Evolutionary conservation across 1,140 invertebrate genomes (phyloP), one percentile per base, ranked within the genome.

Genomic region (Asbolus verrucosus): DNA sequence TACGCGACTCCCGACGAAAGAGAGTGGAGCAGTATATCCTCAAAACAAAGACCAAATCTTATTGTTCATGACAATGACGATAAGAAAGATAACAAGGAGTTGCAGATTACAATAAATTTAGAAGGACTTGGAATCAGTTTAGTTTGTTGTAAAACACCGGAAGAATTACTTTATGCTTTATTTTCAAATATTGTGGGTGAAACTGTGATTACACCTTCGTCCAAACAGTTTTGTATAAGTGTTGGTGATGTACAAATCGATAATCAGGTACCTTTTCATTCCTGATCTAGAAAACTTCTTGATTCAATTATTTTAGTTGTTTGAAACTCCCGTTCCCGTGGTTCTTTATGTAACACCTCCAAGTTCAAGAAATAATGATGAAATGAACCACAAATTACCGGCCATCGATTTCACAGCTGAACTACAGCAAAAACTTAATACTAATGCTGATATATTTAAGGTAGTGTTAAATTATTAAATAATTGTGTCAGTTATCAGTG

Each of bases 231-330:
- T 24, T 90, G 92, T 76, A 83, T 92, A 9, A 90, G 87, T 73
- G 88, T 98, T 1, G 84, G 87, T 33, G 88, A 94, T 79, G 87
- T 98, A 75, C 95, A 97, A 85, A 90, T 93, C 75, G 88, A 98
- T 81, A 98, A 98, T 87, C 95, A 96, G 84, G 85, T 84, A 36
- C 6, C 5, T 36, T 11, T n/a, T n/a, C n/a, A n/a, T n/a, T n/a
- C n/a, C n/a, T n/a, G n/a, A n/a, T n/a, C n/a, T n/a, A n/a, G n/a
- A n/a, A n/a, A n/a, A n/a, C n/a, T n/a, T n/a, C n/a, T n/a, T 54
- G 73, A 72, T 61, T 27, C 24, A 27, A 27, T 27, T 27, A 27
- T 27, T 8, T 27, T 87, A 95, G 84, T 77, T 98, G 36, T 87
- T 94, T 69, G 93, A 94, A 76, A 90, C 94, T 0, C 88, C 91